phyloP scores from a whole-genome alignment of 2,888 invertebrate species.

The Eulithis testata region DNA sequence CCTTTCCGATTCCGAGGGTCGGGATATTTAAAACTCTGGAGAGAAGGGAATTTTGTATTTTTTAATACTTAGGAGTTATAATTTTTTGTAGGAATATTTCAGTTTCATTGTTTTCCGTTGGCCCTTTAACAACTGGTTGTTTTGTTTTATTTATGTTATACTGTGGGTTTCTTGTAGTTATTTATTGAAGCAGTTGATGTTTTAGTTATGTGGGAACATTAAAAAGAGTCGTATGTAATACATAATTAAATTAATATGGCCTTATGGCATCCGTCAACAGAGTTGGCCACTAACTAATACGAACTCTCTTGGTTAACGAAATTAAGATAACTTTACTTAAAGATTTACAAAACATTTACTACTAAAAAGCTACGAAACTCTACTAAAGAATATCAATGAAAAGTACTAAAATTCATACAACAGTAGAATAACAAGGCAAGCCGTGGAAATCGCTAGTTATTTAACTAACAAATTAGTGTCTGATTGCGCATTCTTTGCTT shows the following conservation, averaged over 20 bases:
- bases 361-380: neutral
- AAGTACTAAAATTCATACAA: conserved; percentile 1
- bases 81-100: conserved; percentile 5
- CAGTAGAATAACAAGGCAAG: neutral
- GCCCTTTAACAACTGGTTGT: neutral
- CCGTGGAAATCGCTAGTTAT: neutral
- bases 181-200: too few species aligned
- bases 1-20: conserved; percentile 14
- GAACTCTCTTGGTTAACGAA: too few species aligned
- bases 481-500: neutral
- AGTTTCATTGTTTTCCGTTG: neutral
- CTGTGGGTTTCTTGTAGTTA: neutral
- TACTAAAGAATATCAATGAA: neutral
- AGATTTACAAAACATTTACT: too few species aligned
- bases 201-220: too few species aligned
- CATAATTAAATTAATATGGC: too few species aligned
- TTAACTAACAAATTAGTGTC: neutral
- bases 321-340: too few species aligned
- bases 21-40: conserved; percentile 12
- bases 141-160: neutral
- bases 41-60: conserved; percentile 11
- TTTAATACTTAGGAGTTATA: conserved; percentile 12
- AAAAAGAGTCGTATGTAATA: too few species aligned
- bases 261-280: too few species aligned
- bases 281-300: too few species aligned